Base-by-base conservation (phyloP, 2,113 vertebrate genomes). In the Rhabdornis inornatus region DNA sequence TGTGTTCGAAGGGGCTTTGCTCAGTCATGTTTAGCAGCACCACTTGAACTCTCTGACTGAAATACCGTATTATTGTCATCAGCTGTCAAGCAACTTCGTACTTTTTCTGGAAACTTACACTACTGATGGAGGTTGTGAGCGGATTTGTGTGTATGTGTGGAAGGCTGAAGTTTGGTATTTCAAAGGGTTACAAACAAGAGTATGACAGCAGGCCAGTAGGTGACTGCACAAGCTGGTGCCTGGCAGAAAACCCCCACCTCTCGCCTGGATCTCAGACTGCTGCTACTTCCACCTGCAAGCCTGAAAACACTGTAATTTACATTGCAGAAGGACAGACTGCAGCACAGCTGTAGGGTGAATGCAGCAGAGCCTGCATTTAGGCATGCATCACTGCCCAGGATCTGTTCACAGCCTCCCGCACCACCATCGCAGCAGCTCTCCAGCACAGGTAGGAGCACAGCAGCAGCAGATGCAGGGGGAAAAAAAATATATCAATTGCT, bases 231-330 rank as follows among this genome's bases (percentile, higher is more conserved):
- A 65, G 53, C 47, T 60, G 33, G 20, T 0, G 0, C n/a, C 74
- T 65, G 66, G 59, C 42, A 66, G 42, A 70, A 88, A 86, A 60
- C 9, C 7, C 76, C 33, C 11, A n/a, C 11, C 40, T 63, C 60
- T 76, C 1, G 0, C 45, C 16, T 15, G 25, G 33, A 49, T 35
- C 35, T 31, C 22, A 17, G 1, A 15, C 14, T 8, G 35, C 56
- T 83, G 35, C 27, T 23, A 17, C 31, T 28, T 64, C 45, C 40
- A 72, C 81, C 61, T 69, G 45, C 60, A 74, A 70, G 55, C 59
- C n/a, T 37, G 13, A 30, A 59, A 50, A 66, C 12, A 1, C 61
- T 10, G 23, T 8, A 59, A 78, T 1, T 60, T 69, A 56, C 72
- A 75, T n/a, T 87, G 72, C 52, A 49, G 37, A 74, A 75, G 74